Evolutionary conservation across 1,140 invertebrate species (phyloP), one percentile per base, ranked within the genome.

Genomic region (Bombus breviceps): DNA sequence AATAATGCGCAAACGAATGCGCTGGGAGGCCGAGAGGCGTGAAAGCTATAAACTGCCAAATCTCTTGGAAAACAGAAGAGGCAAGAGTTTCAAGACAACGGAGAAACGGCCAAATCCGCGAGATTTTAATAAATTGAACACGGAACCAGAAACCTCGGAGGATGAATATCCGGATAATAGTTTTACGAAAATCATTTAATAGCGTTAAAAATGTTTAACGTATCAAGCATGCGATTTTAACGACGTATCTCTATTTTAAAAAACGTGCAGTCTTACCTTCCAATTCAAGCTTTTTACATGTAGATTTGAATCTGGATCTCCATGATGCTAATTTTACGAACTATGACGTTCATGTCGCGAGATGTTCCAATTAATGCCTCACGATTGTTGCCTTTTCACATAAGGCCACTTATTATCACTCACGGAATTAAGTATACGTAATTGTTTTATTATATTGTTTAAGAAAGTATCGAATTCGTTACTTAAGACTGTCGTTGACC

Each of bases 71-170:
- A 91, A 88, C 62, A 90, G 92, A 68, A 92, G 91, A 28, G 86
- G 90, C 73, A 92, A 92, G 72, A 92, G 91, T 74, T 95, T 93
- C 86, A 93, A 94, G 57, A 92, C 94, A 81, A 91, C 94, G 43
- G 93, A 95, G 39, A 94, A 93, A 41, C 91, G 95, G 71, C 95
- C 95, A 28, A 95, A 95, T 79, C 93, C 93, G 22, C 90, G 93
- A 47, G 93, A 95, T 69, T 95, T 95, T 77, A 95, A 93, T 86
- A 95, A 95, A 92, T 81, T 95, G n/a, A 95, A 91, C 85, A 95
- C 93, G 6, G 95, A 95, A 87, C 94, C 95, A 37, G 94, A 95
- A 88, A 94, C 94, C 22, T 95, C 94, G 8, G 95, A 95, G 22
- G 95, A 95, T 64, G 95, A 95, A 79, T 91, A 88, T 88, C 86